Percentiles rank a stretch among this genome's conserved stretches.
Evolutionary conservation across 2,888 invertebrate species (phyloP).

Genomic region (Agriopis leucophaearia): DNA sequence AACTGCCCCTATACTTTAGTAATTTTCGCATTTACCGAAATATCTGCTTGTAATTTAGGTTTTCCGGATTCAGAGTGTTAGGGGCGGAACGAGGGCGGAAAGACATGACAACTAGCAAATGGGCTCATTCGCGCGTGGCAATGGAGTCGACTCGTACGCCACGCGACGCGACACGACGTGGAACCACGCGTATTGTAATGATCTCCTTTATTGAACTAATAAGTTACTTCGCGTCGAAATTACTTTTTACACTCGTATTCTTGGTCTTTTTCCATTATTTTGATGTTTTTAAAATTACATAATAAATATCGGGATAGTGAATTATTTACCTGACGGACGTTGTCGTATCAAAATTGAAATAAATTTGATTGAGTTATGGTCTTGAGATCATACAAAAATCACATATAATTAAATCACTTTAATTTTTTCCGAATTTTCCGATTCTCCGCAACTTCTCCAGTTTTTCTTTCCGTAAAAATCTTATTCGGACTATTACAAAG

Average conservation of each 20-base stretch:
- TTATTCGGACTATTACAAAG: too few species aligned
- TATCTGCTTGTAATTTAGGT: slow-evolving; percentile 45
- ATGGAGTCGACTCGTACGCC: slow-evolving; percentile 21
- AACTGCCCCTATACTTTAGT: slow-evolving; percentile 29
- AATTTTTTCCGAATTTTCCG: too few species aligned
- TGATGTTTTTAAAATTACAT: neutral
- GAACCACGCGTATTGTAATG: slow-evolving; percentile 26
- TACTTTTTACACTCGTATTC: neutral
- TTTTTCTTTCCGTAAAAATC: too few species aligned
- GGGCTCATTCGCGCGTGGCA: slow-evolving; percentile 41
- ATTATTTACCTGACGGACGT: too few species aligned
- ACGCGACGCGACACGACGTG: slow-evolving; percentile 9
- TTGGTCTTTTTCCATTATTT: neutral
- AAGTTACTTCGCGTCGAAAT: slow-evolving; percentile 2
- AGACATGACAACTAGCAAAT: slow-evolving; percentile 51
- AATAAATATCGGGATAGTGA: too few species aligned
- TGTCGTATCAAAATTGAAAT: too few species aligned
- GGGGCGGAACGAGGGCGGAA: slow-evolving; percentile 46
- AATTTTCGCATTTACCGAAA: slow-evolving; percentile 38
- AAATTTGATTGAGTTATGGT: too few species aligned
- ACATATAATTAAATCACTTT: too few species aligned
- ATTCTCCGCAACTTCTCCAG: too few species aligned
- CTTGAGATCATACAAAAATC: too few species aligned
- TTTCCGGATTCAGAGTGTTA: slow-evolving; percentile 44
- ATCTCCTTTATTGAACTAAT: slow-evolving; percentile 17